These are phyloP conservation scores for Pecten maximus DNA, from an alignment of 2,888 invertebrate species.

Conservation along the genomic window DNA sequence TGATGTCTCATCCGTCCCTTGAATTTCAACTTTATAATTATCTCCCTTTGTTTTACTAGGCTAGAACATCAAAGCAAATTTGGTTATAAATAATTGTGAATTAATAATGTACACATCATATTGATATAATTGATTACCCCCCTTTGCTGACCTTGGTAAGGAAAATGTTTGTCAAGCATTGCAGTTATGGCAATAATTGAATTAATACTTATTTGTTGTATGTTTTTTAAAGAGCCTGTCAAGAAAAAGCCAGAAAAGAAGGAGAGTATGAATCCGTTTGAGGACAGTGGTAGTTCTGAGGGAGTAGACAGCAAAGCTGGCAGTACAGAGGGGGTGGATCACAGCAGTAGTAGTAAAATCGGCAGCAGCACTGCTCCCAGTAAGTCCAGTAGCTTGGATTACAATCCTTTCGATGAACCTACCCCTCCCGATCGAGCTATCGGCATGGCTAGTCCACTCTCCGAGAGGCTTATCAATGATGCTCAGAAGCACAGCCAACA, in stretches of 20 bases:
- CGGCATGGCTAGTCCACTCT: neutral
- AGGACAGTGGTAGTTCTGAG: slow-evolving; percentile 60
- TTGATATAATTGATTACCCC: too few relatives aligned
- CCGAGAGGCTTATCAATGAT: slow-evolving; percentile 15
- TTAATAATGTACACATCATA: too few relatives aligned
- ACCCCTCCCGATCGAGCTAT: slow-evolving; percentile 39
- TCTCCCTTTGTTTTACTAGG: neutral
- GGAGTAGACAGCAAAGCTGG: slow-evolving; percentile 59
- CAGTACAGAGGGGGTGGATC: slow-evolving; percentile 55
- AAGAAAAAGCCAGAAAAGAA: slow-evolving; percentile 59
- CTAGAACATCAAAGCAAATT: neutral
- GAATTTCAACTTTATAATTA: too few relatives aligned
- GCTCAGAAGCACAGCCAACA: slow-evolving; percentile 49
- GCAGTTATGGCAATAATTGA: neutral
- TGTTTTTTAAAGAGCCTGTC: slow-evolving; percentile 56
- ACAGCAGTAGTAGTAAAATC: slow-evolving; percentile 59
- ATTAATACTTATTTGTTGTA: neutral
- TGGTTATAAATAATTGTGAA: too few relatives aligned
- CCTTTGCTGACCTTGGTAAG: too few relatives aligned
- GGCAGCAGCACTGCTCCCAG: slow-evolving; percentile 50
- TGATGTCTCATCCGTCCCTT: too few relatives aligned
- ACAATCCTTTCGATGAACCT: slow-evolving; percentile 49
- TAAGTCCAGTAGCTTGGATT: slow-evolving; percentile 36
- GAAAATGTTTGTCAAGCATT: too few relatives aligned
- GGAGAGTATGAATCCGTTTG: slow-evolving; percentile 70